Base-by-base conservation (phyloP, 2,888 invertebrate genomes). In the Rhagonycha fulva region DNA sequence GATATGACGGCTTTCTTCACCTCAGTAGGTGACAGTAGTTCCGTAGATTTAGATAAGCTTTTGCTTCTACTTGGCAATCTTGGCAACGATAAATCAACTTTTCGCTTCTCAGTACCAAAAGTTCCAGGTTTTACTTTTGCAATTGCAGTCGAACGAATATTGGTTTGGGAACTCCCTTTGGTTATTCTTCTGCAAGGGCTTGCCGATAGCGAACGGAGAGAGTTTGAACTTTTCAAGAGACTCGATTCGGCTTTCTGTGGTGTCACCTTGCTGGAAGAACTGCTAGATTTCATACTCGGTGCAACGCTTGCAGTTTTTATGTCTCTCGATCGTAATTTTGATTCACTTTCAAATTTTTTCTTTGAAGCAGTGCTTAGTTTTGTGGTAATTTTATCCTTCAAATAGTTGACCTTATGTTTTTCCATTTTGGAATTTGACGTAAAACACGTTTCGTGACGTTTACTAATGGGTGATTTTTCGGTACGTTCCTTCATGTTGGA, bases 351-450 rank as follows among this genome's bases (percentile, higher is more conserved):
- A 2, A 74, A 71, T 32, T 80, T 78, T 70, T 74, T 80, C 24
- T 76, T 77, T 3, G 78, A 23, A 4, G 76, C 82, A 2, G 86
- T 86, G 2, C 89, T 89, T 47, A 93, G 85, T 83, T 92, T 93
- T 77, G 89, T 88, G 76, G 90, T 91, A 76, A 93, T 89, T 88
- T 91, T 91, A 74, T 93, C 91, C 83, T 90, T 90, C 0, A 93
- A 84, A 82, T 90, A 91, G 80, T 91, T 90, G 0, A 93, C 91
- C 83, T 92, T 93, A 0, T 91, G 87, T 30, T 86, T 85, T 10
- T 88, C 85, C 14, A 85, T 82, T n/a, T 85, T 83, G 0, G 86
- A 82, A 4, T 85, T 83, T 2, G 86, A 81, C 2, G 85, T 84
- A 81, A 90, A 90, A 74, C 90, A 90, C 78, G 90, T 89, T 78